Evolutionary conservation across 2,888 invertebrate genomes (phyloP).

Genomic region (Lymantria monacha): DNA sequence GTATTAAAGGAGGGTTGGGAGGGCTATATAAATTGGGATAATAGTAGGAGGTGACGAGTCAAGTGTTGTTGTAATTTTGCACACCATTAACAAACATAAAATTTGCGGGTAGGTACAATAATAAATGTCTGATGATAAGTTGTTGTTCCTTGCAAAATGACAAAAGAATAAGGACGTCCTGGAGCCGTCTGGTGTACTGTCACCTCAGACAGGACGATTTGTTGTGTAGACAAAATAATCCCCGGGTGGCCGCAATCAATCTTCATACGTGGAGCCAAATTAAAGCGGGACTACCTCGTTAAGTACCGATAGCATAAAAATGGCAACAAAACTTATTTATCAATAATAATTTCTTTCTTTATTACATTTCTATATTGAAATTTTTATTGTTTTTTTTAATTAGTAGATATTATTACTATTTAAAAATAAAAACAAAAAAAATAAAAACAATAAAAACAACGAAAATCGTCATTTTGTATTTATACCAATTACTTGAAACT

Average conservation of each 20-base stretch:
- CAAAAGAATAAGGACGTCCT: constrained; percentile 61
- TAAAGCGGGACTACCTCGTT: constrained; percentile 41
- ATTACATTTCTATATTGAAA: background rate
- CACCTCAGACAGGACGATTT: constrained; percentile 38
- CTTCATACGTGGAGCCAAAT: constrained; percentile 66
- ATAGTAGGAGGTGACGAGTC: too few relatives aligned
- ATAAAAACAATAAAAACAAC: too few relatives aligned
- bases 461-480: too few relatives aligned
- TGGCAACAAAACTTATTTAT: background rate
- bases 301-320: constrained; percentile 41
- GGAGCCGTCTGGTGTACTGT: constrained; percentile 45
- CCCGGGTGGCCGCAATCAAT: constrained; percentile 69
- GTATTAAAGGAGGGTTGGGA: too few relatives aligned
- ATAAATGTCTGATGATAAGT: constrained; percentile 31
- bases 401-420: too few relatives aligned
- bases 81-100: too few relatives aligned
- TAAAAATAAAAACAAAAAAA: too few relatives aligned
- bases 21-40: too few relatives aligned
- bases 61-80: too few relatives aligned
- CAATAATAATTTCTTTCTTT: background rate
- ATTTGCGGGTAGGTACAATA: background rate
- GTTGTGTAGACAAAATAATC: constrained; percentile 66
- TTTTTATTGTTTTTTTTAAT: too few relatives aligned
- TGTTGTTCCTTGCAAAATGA: constrained; percentile 31
- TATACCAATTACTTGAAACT: too few relatives aligned